A percentile compares a stretch with the other conserved stretches of the same genome.
Evolutionary conservation across 2,888 invertebrate genomes (phyloP).

Genomic region (Caenorhabditis macrosperma): DNA sequence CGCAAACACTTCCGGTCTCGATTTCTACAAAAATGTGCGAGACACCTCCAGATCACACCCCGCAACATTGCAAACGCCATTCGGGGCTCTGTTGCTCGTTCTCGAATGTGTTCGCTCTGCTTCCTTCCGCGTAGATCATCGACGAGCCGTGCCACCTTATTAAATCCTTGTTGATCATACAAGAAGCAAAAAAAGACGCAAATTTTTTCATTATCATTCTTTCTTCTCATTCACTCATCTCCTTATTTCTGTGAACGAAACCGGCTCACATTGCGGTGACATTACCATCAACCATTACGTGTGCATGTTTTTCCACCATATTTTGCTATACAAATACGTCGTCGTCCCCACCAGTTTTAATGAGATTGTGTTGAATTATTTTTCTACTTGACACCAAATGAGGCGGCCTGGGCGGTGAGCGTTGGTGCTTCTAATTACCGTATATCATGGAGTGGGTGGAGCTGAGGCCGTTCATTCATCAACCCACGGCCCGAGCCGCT

Average conservation of each 20-base stretch:
- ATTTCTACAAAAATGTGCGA: conserved; percentile 35
- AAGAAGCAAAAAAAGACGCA: conserved; percentile 8
- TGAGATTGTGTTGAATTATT: conserved; percentile 62
- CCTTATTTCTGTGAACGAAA: conserved; percentile 40
- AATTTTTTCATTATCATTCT: conserved; percentile 35
- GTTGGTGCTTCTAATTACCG: conserved; percentile 45
- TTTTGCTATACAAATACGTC: conserved; percentile 56
- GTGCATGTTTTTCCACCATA: conserved; percentile 53
- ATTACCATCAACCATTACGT: conserved; percentile 51
- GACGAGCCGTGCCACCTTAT: conserved; percentile 9
- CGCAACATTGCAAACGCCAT: conserved; percentile 21
- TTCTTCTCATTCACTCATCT: conserved; percentile 30
- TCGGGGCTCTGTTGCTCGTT: not conserved
- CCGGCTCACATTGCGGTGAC: conserved; percentile 2
- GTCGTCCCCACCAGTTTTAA: conserved; percentile 45
- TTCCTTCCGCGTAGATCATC: conserved; percentile 5
- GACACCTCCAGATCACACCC: conserved; percentile 24
- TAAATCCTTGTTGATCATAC: conserved; percentile 36
- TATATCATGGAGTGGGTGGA: conserved; percentile 55
- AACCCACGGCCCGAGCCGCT: not conserved
- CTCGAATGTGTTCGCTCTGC: not conserved
- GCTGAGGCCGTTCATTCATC: conserved; percentile 44
- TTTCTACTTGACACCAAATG: conserved; percentile 51
- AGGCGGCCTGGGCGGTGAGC: conserved; percentile 17
- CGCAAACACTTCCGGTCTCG: conserved; percentile 58